These are phyloP conservation scores for Tiphia femorata DNA, from an alignment of 2,888 invertebrate genomes.

Conservation along the genomic window DNA sequence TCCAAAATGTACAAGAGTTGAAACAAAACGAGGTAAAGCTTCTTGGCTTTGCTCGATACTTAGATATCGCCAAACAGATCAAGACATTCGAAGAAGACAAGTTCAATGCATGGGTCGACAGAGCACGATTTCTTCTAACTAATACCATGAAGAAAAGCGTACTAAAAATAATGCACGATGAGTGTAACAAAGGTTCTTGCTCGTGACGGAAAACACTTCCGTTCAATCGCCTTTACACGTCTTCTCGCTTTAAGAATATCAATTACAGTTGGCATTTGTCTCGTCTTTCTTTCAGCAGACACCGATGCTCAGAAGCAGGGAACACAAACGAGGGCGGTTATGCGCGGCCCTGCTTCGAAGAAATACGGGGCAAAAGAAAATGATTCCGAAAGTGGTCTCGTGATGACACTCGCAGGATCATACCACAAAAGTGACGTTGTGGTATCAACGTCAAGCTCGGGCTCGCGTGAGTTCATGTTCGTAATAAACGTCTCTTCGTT, in stretches of 20 bases:
- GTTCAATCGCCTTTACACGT: too few relatives aligned
- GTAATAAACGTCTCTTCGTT: not conserved
- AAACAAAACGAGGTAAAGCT: slow-evolving; percentile 81
- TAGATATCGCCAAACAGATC: slow-evolving; percentile 80
- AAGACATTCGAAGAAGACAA: slow-evolving; percentile 81
- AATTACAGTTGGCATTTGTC: too few relatives aligned
- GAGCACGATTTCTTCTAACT: slow-evolving; percentile 76
- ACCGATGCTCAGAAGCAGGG: too few relatives aligned
- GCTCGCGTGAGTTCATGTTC: slow-evolving; percentile 10
- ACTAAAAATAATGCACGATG: slow-evolving; percentile 72
- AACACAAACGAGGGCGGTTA: too few relatives aligned
- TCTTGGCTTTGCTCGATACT: slow-evolving; percentile 84
- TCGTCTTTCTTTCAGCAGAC: too few relatives aligned
- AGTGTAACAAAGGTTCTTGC: slow-evolving; percentile 41
- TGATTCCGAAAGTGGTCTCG: not conserved
- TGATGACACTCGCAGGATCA: slow-evolving; percentile 10
- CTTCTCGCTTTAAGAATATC: too few relatives aligned
- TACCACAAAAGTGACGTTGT: slow-evolving; percentile 7
- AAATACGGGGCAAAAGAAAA: slow-evolving; percentile 17
- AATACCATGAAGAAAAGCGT: slow-evolving; percentile 79
- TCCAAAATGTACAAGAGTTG: slow-evolving; percentile 81
- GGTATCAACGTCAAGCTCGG: slow-evolving; percentile 24
- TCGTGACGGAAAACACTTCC: too few relatives aligned
- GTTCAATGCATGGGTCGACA: slow-evolving; percentile 79
- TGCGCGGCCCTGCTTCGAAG: not conserved